These are phyloP conservation scores for Onychomys arenicola DNA, from an alignment of 2,797 vertebrate genomes.

Conservation along the genomic window DNA sequence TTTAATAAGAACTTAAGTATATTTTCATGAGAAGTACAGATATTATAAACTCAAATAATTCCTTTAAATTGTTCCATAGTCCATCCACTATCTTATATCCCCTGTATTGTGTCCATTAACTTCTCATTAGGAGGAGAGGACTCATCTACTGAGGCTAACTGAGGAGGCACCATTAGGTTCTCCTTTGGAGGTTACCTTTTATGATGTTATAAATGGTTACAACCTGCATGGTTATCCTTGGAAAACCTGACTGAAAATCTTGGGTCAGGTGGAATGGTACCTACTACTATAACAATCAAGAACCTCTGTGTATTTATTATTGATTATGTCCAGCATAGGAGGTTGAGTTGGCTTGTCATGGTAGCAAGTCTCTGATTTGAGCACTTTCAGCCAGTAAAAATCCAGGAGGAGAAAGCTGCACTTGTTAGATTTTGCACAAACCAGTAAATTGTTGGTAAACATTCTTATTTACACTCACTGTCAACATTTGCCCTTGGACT, in stretches of 20 bases:
- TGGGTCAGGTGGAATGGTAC: neutral
- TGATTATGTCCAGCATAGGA: neutral
- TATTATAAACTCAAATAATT: constrained; percentile 45
- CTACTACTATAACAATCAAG: neutral
- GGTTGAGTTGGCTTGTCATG: neutral
- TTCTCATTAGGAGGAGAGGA: neutral
- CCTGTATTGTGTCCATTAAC: neutral
- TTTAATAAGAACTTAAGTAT: constrained; percentile 17
- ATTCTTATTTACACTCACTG: neutral
- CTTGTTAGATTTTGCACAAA: neutral
- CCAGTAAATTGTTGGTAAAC: neutral
- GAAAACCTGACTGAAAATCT: neutral
- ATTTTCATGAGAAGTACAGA: constrained; percentile 33
- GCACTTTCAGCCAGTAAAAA: neutral
- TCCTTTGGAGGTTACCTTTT: neutral
- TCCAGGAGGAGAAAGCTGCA: neutral
- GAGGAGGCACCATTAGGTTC: neutral
- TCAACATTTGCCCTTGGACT: neutral
- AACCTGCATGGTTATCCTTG: neutral
- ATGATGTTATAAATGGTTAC: neutral
- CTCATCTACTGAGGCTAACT: neutral
- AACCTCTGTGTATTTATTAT: neutral
- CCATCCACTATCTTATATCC: neutral
- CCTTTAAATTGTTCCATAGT: constrained; percentile 4
- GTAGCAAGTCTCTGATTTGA: neutral